phyloP scores from a whole-genome alignment of 1,140 invertebrate genomes.

The Subanguina moxae region DNA sequence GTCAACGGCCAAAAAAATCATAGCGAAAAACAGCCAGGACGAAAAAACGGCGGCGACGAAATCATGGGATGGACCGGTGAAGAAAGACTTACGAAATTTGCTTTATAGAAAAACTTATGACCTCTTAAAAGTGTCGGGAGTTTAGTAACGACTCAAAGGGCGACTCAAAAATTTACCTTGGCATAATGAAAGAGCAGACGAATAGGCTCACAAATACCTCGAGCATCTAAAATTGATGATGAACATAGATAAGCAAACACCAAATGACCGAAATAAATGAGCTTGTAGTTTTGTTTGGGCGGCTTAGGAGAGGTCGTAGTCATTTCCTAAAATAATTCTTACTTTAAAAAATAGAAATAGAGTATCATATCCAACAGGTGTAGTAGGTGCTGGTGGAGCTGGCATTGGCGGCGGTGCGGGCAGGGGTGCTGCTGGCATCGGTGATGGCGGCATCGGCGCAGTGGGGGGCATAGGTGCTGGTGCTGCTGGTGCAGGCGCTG shows the following conservation, averaged over 20 bases:
- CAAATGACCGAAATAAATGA: conserved; percentile 8
- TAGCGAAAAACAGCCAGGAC: no score
- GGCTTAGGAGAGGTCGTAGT: neutral
- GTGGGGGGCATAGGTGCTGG: no score
- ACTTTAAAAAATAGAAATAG: no score
- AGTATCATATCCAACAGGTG: no score
- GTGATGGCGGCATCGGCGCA: neutral
- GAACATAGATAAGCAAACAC: neutral
- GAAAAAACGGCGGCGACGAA: no score
- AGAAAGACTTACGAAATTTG: no score
- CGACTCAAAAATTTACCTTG: neutral
- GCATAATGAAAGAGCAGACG: conserved; percentile 17
- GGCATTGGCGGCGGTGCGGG: neutral
- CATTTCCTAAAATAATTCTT: neutral
- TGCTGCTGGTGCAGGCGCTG: neutral
- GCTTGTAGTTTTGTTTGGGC: conserved; percentile 15
- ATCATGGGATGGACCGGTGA: no score
- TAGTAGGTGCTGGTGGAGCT: no score
- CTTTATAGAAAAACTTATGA: no score
- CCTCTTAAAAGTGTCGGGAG: no score
- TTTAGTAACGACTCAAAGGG: no score
- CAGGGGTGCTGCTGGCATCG: conserved; percentile 2
- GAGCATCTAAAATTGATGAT: conserved; percentile 12
- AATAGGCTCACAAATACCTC: conserved; percentile 17
- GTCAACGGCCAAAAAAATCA: no score